Conservation (phyloP, 2,797 vertebrate species). For the Bradypodion ventrale region DNA sequence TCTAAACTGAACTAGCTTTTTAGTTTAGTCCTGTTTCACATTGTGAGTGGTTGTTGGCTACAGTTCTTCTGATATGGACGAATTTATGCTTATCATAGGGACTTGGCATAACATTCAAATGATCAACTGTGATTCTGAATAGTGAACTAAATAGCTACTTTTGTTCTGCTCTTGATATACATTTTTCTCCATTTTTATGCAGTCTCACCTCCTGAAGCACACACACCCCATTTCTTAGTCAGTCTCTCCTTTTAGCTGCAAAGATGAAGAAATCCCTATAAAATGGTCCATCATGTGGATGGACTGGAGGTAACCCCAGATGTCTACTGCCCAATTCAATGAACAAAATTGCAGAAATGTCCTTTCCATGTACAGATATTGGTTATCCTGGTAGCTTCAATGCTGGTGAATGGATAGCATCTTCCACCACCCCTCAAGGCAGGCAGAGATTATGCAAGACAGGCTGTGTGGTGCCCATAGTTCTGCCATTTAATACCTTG, state of each 20-base stretch:
- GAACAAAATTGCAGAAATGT: not conserved
- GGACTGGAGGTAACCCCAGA: not conserved
- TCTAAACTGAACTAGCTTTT: not conserved
- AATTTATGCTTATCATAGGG: not conserved
- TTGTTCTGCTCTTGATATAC: slow-evolving; percentile 9
- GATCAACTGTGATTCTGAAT: slow-evolving; percentile 8
- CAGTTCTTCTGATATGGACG: not conserved
- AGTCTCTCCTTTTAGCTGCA: not conserved
- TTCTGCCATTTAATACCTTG: not conserved
- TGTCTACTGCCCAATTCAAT: not conserved
- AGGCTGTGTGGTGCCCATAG: not conserved
- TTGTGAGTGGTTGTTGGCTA: slow-evolving; percentile 7
- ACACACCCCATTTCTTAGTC: not conserved
- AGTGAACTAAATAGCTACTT: not conserved
- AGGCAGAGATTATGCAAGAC: not conserved
- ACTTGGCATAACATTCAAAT: not conserved
- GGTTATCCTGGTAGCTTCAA: not conserved
- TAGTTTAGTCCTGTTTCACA: slow-evolving; percentile 2
- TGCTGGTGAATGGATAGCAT: not conserved
- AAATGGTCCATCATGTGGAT: not conserved
- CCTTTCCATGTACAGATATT: not conserved
- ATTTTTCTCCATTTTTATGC: slow-evolving; percentile 13
- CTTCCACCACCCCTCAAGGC: not conserved
- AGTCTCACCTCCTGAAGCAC: slow-evolving; percentile 8
- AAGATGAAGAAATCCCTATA: no score